Base-by-base conservation (phyloP, 2,888 invertebrate genomes). In the Drosophila dives region DNA sequence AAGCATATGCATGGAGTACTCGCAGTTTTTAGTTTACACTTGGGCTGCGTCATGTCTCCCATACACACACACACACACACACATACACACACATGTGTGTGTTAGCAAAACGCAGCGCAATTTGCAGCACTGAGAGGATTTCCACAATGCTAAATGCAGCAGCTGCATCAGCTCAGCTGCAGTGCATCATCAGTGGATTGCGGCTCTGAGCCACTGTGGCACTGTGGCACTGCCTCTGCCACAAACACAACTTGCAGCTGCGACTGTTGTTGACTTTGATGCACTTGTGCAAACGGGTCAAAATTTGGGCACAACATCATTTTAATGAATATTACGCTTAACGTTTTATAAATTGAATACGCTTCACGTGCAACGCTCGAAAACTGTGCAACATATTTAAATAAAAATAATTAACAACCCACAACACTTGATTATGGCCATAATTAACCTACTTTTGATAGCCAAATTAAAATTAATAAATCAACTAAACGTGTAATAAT, bases 111-210 rank as follows among this genome's bases (percentile, higher is more conserved):
- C 72, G 77, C 70, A 72, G 87, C 66, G 71, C 89, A 89, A 89
- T 89, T 84, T 89, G 82, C 89, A 71, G 85, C 85, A 69, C 85
- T 80, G 89, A 89, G 89, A 87, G 73, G 85, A 89, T 79, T 86
- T 89, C 72, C 51, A 51, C 84, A 65, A 71, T 66, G 68, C 66
- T 77, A 77, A 87, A 80, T 80, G 61, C 76, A 64, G 49, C 56
- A 58, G 58, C 68, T 58, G 67, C 63, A 55, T 10, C 65, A 51
- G 45, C 58, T 56, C 61, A 63, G 70, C 70, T 80, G 77, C 77
- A 75, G 70, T 80, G 71, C 77, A 80, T 80, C 77, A 80, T 80
- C 77, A 71, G 80, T 75, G 76, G 66, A 80, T 71, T 75, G 80
- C 61, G 42, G 66, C 80, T 17, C 50, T 61, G 66, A 26, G 71